These are phyloP conservation scores for Tor tambroides DNA, from an alignment of 2,113 vertebrate genomes.

Conservation along the genomic window DNA sequence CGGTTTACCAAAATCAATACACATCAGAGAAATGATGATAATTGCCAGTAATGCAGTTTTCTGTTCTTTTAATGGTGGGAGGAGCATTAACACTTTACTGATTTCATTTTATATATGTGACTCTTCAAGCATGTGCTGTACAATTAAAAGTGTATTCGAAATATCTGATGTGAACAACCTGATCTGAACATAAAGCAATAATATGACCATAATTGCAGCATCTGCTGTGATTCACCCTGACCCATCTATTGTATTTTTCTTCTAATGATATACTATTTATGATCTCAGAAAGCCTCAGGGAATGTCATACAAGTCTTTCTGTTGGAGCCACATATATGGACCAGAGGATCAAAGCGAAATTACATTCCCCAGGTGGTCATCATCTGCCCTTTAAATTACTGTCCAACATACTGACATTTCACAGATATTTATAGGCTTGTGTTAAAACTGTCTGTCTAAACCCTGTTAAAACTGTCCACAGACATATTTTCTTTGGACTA, in stretches of 20 bases:
- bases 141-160: neutral
- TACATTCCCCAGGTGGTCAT: constrained; percentile 27
- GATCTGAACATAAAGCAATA: neutral
- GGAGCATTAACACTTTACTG: neutral
- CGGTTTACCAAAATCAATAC: constrained; percentile 35
- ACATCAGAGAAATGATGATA: neutral
- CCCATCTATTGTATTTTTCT: neutral
- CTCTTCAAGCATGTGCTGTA: too few relatives aligned
- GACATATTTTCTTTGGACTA: constrained; percentile 11
- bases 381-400: constrained; percentile 3
- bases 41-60: neutral
- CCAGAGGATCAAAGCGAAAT: constrained; percentile 1
- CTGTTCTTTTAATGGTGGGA: neutral
- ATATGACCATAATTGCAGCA: neutral
- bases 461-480: neutral
- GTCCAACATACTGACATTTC: constrained; percentile 17
- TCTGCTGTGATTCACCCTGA: neutral
- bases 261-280: constrained; percentile 18
- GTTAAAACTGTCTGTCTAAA: constrained; percentile 14
- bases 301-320: neutral
- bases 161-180: neutral
- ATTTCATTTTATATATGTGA: neutral
- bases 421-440: neutral
- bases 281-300: constrained; percentile 9
- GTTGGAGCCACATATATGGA: constrained; percentile 1